Evolutionary conservation across 1,140 invertebrate species (phyloP).

Genomic region (Panagrolaimus sp.): DNA sequence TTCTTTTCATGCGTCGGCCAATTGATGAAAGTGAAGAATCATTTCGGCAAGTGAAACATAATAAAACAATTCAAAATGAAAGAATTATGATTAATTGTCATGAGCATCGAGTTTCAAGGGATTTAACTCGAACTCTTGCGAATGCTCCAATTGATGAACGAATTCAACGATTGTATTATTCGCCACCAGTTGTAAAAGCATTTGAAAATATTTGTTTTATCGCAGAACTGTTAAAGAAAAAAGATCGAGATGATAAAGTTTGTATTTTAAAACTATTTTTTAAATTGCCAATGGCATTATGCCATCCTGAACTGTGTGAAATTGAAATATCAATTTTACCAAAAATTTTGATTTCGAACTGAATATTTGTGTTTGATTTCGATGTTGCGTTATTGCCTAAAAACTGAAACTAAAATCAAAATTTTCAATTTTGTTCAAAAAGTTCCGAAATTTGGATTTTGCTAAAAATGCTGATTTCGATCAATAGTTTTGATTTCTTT

Average conservation of each 20-base stretch:
- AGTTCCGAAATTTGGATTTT: no score
- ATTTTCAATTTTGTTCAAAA: no score
- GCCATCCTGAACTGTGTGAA: no score
- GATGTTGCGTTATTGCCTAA: conserved; percentile 49
- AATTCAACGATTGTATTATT: conserved; percentile 53
- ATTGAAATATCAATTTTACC: no score
- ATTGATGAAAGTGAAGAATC: conserved; percentile 40
- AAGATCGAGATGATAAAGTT: conserved; percentile 57
- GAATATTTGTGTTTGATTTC: background rate
- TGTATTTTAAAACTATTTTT: conserved; percentile 1
- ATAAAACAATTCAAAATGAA: conserved; percentile 29
- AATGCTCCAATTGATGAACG: conserved; percentile 30
- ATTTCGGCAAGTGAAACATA: conserved; percentile 27
- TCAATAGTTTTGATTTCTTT: no score
- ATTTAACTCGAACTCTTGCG: conserved; percentile 26
- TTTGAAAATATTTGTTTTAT: conserved; percentile 60
- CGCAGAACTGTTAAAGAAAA: conserved; percentile 57
- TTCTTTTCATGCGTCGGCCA: conserved; percentile 61
- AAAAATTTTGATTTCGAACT: background rate
- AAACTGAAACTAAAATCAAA: no score
- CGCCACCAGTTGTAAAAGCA: conserved; percentile 55
- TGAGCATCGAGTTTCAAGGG: conserved; percentile 47
- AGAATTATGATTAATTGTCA: conserved; percentile 48
- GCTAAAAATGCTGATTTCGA: no score
- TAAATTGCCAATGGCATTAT: no score